Evolutionary conservation across 2,888 invertebrate species (phyloP).

Genomic region (Mythimna lalbum): DNA sequence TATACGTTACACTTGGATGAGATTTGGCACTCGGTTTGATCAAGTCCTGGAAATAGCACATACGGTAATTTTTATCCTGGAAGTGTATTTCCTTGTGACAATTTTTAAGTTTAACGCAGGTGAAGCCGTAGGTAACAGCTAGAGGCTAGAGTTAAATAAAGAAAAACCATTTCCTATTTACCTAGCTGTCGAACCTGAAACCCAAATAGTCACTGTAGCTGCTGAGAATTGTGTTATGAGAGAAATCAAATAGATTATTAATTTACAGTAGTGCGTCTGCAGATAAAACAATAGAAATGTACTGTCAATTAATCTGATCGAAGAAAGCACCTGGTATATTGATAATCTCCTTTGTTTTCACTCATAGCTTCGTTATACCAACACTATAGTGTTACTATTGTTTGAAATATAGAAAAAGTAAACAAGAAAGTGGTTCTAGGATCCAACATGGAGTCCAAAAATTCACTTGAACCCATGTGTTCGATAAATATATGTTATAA

Average conservation of each 20-base stretch:
- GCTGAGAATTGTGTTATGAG: conserved; percentile 6
- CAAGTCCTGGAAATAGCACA: too few relatives aligned
- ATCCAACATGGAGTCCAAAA: conserved; percentile 25
- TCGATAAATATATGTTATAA: conserved; percentile 64
- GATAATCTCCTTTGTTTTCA: conserved; percentile 36
- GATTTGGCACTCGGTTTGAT: too few relatives aligned
- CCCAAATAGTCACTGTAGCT: background rate
- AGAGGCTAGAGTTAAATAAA: too few relatives aligned
- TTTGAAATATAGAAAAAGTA: conserved; percentile 3
- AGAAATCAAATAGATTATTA: conserved; percentile 27
- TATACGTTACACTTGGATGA: too few relatives aligned
- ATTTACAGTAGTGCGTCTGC: conserved; percentile 11
- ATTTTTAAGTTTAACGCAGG: too few relatives aligned
- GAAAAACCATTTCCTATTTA: background rate
- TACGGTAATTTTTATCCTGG: too few relatives aligned
- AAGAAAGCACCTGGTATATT: conserved; percentile 29
- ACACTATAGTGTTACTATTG: background rate
- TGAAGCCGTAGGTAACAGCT: too few relatives aligned
- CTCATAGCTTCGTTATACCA: conserved; percentile 11
- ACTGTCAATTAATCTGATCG: conserved; percentile 32
- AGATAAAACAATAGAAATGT: conserved; percentile 39
- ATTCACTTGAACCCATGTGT: conserved; percentile 43
- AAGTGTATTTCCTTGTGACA: too few relatives aligned
- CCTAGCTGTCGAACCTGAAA: background rate
- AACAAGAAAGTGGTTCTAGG: conserved; percentile 39